Conservation (phyloP, 2,113 vertebrate species). For the Grammomys surdaster region DNA sequence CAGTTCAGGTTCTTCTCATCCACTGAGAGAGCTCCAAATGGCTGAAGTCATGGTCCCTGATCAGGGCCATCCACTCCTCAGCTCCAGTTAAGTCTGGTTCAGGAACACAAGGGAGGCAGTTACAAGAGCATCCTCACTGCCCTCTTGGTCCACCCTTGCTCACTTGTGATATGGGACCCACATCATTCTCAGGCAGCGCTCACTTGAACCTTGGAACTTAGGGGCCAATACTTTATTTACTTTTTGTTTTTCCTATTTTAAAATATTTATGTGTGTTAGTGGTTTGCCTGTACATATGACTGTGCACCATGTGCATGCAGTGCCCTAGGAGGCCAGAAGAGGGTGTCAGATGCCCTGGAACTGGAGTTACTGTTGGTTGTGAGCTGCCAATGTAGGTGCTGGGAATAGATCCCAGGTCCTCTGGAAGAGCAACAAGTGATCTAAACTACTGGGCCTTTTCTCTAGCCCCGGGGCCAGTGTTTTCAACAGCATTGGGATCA, state of each 20-base stretch:
- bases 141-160: background rate
- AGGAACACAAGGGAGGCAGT: too few relatives aligned
- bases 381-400: background rate
- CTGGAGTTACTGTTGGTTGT: background rate
- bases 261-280: background rate
- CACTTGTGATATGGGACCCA: background rate
- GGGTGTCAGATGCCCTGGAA: background rate
- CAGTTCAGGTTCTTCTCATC: conserved; percentile 30
- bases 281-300: background rate
- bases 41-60: background rate
- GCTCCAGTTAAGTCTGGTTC: background rate
- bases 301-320: background rate
- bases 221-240: background rate
- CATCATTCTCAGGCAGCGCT: background rate
- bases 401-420: background rate
- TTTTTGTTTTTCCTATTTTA: background rate
- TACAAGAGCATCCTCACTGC: background rate
- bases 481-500: background rate
- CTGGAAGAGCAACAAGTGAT: background rate
- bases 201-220: too few relatives aligned
- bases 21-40: conserved; percentile 1
- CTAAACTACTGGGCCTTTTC: background rate
- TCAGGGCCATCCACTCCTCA: background rate
- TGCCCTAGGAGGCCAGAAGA: background rate
- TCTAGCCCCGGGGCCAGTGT: background rate